Evolutionary conservation across 2,888 invertebrate species (phyloP).

Genomic region (Caenorhabditis becei): DNA sequence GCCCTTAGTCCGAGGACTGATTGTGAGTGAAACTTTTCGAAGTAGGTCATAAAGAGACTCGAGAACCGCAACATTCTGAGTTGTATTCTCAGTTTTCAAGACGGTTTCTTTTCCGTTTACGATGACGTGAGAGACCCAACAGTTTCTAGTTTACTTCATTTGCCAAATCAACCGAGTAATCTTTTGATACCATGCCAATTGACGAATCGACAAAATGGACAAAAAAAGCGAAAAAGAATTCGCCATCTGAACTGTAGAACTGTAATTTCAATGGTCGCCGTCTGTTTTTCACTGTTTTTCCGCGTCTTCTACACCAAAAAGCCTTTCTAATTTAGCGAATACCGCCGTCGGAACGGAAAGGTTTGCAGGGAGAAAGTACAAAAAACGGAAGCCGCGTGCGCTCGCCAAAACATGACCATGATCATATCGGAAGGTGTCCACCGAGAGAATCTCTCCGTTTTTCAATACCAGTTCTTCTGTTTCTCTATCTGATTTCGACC

Average conservation of each 20-base stretch:
- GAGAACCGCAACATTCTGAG: background rate
- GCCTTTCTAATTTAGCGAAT: slow-evolving; percentile 29
- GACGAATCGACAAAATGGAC: slow-evolving; percentile 3
- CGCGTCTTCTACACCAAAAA: background rate
- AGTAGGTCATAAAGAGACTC: slow-evolving; percentile 28
- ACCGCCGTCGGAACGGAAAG: slow-evolving; percentile 14
- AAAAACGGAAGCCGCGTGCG: slow-evolving; percentile 47
- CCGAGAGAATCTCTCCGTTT: slow-evolving; percentile 14
- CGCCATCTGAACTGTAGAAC: no score
- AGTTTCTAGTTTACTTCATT: background rate
- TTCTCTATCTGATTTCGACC: slow-evolving; percentile 48
- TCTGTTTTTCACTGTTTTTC: no score
- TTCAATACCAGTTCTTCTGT: slow-evolving; percentile 54
- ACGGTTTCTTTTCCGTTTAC: background rate
- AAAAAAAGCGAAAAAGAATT: no score
- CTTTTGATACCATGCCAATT: background rate
- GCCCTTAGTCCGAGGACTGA: slow-evolving; percentile 6
- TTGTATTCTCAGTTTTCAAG: background rate
- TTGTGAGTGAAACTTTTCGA: slow-evolving; percentile 18
- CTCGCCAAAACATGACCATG: slow-evolving; percentile 46
- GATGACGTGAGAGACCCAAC: background rate
- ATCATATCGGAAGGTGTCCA: slow-evolving; percentile 46
- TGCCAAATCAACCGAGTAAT: background rate
- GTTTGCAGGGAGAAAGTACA: slow-evolving; percentile 47
- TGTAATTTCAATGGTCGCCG: no score